Conservation (phyloP, 2,797 vertebrate genomes). For the Cossypha niveicapilla region DNA sequence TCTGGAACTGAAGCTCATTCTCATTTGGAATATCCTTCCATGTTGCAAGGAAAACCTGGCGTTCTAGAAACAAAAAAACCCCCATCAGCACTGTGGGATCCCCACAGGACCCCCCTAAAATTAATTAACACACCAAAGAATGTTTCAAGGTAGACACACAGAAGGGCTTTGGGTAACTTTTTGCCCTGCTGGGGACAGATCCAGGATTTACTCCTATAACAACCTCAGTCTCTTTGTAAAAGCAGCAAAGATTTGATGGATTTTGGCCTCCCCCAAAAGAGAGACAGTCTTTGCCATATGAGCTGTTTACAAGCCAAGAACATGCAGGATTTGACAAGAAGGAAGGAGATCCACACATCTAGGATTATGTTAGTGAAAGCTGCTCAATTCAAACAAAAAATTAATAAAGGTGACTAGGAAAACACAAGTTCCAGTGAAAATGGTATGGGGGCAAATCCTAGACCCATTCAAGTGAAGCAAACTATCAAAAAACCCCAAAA, state of each 20-base stretch:
- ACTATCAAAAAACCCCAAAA: neutral
- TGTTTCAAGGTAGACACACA: neutral
- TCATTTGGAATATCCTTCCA: constrained; percentile 99
- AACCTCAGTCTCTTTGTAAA: neutral
- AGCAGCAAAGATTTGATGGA: neutral
- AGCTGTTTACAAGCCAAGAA: neutral
- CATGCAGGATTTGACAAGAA: neutral
- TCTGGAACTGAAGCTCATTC: constrained; percentile 98
- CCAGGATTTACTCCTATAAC: neutral
- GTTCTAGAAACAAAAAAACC: constrained; percentile 74
- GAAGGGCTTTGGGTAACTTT: neutral
- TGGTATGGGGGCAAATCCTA: neutral
- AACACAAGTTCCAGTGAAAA: neutral
- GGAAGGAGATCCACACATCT: neutral
- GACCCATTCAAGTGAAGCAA: neutral
- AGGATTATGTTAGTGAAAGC: neutral
- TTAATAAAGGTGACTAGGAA: neutral
- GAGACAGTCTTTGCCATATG: neutral
- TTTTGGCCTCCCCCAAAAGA: neutral
- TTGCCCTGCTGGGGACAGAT: neutral
- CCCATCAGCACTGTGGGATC: neutral
- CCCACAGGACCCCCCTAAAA: accelerated
- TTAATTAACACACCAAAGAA: neutral
- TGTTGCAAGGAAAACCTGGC: constrained; percentile 97
- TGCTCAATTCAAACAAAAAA: neutral